Percentiles rank a stretch among this genome's conserved stretches.
These are phyloP conservation scores for Cebuella pygmaea DNA, from an alignment of 2,797 vertebrate genomes.

Conservation along the genomic window DNA sequence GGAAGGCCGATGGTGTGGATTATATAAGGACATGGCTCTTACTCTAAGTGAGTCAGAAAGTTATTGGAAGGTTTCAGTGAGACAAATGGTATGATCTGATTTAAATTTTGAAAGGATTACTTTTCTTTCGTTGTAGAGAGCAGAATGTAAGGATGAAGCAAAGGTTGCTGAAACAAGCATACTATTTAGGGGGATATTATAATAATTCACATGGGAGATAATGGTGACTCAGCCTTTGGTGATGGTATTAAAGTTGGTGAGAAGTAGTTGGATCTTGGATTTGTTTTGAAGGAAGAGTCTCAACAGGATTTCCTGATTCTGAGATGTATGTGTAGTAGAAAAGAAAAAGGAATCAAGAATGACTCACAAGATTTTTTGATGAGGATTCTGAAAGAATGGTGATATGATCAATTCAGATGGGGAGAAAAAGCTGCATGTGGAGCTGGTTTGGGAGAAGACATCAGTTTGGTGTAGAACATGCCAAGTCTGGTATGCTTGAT, in stretches of 20 bases:
- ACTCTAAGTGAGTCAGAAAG: not conserved
- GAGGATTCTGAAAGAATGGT: not conserved
- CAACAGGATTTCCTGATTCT: not conserved
- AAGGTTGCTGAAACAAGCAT: not conserved
- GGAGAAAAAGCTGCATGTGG: not conserved
- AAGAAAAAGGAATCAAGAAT: not conserved
- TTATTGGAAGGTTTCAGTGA: not conserved
- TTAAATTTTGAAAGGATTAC: constrained; percentile 31
- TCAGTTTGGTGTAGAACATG: not conserved
- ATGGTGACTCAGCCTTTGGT: not conserved
- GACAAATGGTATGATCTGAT: not conserved
- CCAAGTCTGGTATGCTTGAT: not conserved
- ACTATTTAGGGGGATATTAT: not conserved
- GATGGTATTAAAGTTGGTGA: not conserved
- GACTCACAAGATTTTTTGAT: not conserved
- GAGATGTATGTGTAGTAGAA: not conserved
- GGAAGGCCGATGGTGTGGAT: not conserved
- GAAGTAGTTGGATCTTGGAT: not conserved
- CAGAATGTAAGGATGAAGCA: not conserved
- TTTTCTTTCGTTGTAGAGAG: not conserved
- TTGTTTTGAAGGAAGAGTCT: constrained; percentile 6
- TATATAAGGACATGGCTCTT: not conserved
- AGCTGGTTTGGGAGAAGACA: not conserved
- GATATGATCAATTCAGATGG: not conserved
- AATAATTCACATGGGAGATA: not conserved